Conservation (phyloP, 2,888 invertebrate genomes). For the Podabrus alpinus region DNA sequence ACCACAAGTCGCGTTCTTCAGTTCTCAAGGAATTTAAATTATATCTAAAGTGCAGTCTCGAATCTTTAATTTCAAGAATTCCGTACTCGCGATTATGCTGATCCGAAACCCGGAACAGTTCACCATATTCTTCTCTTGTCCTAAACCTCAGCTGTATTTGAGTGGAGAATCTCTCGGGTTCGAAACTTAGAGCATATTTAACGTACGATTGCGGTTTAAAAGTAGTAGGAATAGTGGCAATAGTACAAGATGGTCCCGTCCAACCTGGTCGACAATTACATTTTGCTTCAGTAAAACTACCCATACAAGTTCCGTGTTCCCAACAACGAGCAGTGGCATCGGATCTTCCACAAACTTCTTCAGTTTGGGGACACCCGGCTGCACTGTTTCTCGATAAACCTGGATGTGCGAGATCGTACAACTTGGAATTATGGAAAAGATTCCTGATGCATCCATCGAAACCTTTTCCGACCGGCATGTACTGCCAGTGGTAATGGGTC, state of each 20-base stretch:
- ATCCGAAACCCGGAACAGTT: conserved; percentile 91
- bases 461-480: conserved; percentile 85
- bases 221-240: conserved; percentile 86
- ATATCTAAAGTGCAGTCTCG: conserved; percentile 86
- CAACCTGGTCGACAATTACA: conserved; percentile 96
- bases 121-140: conserved; percentile 90
- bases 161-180: conserved; percentile 89
- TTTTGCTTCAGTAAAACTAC: conserved; percentile 83
- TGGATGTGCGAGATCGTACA: conserved; percentile 94
- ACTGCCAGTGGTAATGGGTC: conserved; percentile 87
- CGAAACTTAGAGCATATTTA: conserved; percentile 94
- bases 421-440: conserved; percentile 91
- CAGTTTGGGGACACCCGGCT: conserved; percentile 91
- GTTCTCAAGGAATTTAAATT: conserved; percentile 90
- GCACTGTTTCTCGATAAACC: conserved; percentile 85
- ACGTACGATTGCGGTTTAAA: conserved; percentile 94
- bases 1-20: conserved; percentile 88
- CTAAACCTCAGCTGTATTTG: conserved; percentile 93
- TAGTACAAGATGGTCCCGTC: conserved; percentile 87
- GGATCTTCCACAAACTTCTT: conserved; percentile 87
- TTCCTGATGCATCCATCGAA: conserved; percentile 97
- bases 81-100: conserved; percentile 94
- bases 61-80: conserved; percentile 88
- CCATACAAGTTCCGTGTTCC: conserved; percentile 94
- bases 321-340: conserved; percentile 85